These are phyloP conservation scores for Amphiprion clarkii DNA, from an alignment of 2,797 vertebrate genomes.

Conservation along the genomic window DNA sequence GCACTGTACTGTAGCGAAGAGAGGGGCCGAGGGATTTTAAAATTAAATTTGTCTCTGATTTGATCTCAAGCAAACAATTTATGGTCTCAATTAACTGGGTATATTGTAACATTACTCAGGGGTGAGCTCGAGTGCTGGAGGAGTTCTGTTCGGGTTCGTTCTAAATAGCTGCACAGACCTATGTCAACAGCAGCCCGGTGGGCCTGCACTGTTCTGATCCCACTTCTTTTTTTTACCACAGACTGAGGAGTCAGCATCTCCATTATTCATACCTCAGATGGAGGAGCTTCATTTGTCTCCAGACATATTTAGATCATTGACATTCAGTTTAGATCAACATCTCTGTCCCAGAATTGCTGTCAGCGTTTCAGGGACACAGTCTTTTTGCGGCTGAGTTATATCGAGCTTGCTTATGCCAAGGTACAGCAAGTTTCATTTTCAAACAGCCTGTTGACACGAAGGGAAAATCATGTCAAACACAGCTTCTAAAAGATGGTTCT, in stretches of 20 bases:
- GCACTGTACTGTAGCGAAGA: background rate
- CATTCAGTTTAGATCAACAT: constrained; percentile 44
- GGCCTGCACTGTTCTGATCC: constrained; percentile 21
- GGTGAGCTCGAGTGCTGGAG: constrained; percentile 37
- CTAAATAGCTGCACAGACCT: constrained; percentile 43
- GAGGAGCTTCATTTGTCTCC: constrained; percentile 58
- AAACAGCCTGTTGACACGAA: constrained; percentile 4
- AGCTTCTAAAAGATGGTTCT: background rate
- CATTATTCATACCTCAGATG: constrained; percentile 67
- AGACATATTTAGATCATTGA: constrained; percentile 59
- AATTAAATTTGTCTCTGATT: constrained; percentile 65
- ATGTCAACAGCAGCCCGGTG: constrained; percentile 26
- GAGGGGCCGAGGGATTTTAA: constrained; percentile 21
- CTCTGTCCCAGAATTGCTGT: constrained; percentile 33
- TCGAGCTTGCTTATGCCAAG: background rate
- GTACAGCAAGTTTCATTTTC: constrained; percentile 12
- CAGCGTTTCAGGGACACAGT: constrained; percentile 14
- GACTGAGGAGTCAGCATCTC: constrained; percentile 44
- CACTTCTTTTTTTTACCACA: constrained; percentile 23
- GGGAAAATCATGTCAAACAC: constrained; percentile 3
- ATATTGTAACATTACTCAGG: constrained; percentile 53
- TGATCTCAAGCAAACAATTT: constrained; percentile 68
- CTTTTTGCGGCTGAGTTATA: background rate
- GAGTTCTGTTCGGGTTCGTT: constrained; percentile 34
- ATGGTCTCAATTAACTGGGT: constrained; percentile 61